phyloP scores from a whole-genome alignment of 1,140 invertebrate genomes.

The Calliopsis andreniformis region DNA sequence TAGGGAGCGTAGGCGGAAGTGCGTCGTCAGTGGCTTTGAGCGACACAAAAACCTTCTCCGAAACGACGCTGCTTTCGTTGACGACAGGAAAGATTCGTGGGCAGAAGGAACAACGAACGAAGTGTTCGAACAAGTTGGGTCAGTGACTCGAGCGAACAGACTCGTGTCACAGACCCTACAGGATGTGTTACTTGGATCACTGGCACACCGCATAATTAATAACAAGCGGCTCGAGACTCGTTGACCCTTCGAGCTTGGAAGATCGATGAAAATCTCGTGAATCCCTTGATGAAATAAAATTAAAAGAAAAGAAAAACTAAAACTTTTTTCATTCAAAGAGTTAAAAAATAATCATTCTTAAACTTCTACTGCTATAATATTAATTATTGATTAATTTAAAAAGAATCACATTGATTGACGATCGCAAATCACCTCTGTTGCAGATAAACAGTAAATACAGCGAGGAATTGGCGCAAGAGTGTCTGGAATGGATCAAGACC shows the following conservation, averaged over 20 bases:
- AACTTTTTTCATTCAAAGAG: background rate
- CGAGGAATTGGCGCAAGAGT: conserved; percentile 94
- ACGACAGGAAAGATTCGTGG: conserved; percentile 7
- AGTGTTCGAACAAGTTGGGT: conserved; percentile 69
- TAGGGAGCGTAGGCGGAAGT: background rate
- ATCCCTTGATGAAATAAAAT: background rate
- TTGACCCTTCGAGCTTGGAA: conserved; percentile 9
- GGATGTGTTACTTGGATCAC: conserved; percentile 74
- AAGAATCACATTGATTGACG: background rate
- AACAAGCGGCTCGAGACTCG: conserved; percentile 43
- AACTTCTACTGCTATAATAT: too few species aligned
- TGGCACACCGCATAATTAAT: conserved; percentile 70
- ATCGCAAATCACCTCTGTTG: conserved; percentile 71
- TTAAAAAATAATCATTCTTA: too few species aligned
- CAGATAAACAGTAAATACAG: conserved; percentile 98
- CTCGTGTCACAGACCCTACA: conserved; percentile 70
- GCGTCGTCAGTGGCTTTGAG: background rate
- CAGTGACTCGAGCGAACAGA: conserved; percentile 67
- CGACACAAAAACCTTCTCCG: conserved; percentile 23
- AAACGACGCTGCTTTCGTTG: conserved; percentile 18
- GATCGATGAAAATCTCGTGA: conserved; percentile 24
- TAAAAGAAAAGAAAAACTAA: background rate
- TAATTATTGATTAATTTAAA: too few species aligned
- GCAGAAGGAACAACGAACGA: conserved; percentile 64
- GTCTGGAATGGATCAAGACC: conserved; percentile 93